phyloP scores from a whole-genome alignment of 1,140 invertebrate genomes.

The Neuroterus valhalla region DNA sequence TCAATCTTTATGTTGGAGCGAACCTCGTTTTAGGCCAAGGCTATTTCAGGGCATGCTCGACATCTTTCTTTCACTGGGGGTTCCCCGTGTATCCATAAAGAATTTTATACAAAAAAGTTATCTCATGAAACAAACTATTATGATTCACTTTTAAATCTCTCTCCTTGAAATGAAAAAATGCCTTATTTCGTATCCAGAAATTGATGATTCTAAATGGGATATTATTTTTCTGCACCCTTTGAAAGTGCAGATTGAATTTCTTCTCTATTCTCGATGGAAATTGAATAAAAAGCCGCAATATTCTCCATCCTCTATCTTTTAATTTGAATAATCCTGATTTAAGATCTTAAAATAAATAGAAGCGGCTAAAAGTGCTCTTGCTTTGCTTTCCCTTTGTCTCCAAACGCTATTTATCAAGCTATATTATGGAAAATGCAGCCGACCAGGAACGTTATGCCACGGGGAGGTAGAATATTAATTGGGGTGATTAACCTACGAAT shows the following conservation, averaged over 20 bases:
- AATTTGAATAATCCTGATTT: constrained; percentile 6
- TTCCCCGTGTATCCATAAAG: too few relatives aligned
- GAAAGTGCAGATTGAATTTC: background rate
- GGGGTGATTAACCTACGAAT: constrained; percentile 66
- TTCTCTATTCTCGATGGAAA: background rate
- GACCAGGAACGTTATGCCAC: constrained; percentile 44
- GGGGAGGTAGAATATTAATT: constrained; percentile 66
- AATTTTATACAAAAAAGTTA: too few relatives aligned
- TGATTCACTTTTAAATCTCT: too few relatives aligned
- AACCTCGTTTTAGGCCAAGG: too few relatives aligned
- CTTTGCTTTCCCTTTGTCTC: constrained; percentile 34
- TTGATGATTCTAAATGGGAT: background rate
- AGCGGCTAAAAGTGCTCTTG: background rate
- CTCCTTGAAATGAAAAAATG: too few relatives aligned
- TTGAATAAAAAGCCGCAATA: background rate
- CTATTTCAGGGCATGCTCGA: too few relatives aligned
- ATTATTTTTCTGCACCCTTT: background rate
- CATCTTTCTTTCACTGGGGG: too few relatives aligned
- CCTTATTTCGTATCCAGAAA: too few relatives aligned
- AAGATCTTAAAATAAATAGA: constrained; percentile 28
- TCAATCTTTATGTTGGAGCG: too few relatives aligned
- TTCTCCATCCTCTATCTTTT: background rate
- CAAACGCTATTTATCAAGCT: constrained; percentile 56
- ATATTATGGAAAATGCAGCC: constrained; percentile 61
- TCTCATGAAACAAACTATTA: too few relatives aligned